Percentiles rank a stretch among this genome's conserved stretches.
phyloP scores from a whole-genome alignment of 2,797 vertebrate genomes.

The Kryptopterus vitreolus region DNA sequence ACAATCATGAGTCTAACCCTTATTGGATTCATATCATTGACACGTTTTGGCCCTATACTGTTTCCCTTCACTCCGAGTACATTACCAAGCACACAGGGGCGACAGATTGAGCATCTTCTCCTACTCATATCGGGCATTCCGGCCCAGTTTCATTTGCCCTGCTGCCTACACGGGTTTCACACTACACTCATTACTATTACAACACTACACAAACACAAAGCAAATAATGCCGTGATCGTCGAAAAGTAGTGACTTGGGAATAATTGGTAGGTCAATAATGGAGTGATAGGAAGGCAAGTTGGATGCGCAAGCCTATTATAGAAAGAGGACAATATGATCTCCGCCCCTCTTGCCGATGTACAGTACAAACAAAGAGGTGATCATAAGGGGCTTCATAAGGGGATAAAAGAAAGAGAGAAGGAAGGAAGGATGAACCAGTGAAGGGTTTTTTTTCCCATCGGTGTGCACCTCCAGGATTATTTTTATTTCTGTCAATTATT shows the following conservation, averaged over 20 bases:
- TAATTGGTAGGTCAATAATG: background rate
- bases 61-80: background rate
- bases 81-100: background rate
- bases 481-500: background rate
- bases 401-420: conserved; percentile 42
- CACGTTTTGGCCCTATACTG: background rate
- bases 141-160: background rate
- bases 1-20: background rate
- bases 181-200: background rate
- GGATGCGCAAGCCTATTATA: background rate
- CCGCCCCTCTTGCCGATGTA: conserved; percentile 22
- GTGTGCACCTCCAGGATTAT: background rate
- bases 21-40: background rate
- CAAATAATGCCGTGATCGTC: background rate
- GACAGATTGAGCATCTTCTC: background rate
- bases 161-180: background rate
- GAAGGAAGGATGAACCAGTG: conserved; percentile 46
- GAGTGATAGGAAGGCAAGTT: conserved; percentile 2
- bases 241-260: conserved; percentile 5
- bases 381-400: conserved; percentile 50
- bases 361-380: conserved; percentile 12
- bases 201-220: conserved; percentile 12
- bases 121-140: background rate
- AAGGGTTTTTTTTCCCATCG: conserved; percentile 17
- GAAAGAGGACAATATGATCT: background rate